Conservation (phyloP, 1,140 invertebrate species). For the Drosophila oshimai region DNA sequence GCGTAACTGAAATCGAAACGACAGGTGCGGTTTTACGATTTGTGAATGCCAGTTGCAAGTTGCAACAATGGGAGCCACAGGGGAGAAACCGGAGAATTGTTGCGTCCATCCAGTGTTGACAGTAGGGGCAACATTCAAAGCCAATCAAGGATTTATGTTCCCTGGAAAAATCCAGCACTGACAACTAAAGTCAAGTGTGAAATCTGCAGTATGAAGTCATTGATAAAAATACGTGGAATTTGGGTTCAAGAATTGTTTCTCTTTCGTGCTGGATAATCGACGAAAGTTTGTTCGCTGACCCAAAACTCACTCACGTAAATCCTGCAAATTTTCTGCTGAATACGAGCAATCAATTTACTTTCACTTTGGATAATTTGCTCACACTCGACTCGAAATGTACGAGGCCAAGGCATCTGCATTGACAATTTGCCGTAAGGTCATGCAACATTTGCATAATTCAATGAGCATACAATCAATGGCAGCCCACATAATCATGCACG, state of each 20-base stretch:
- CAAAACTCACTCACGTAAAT: constrained; percentile 14
- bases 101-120: not conserved
- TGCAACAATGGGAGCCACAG: constrained; percentile 20
- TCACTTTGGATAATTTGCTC: constrained; percentile 61
- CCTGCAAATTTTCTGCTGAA: constrained; percentile 45
- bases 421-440: constrained; percentile 53
- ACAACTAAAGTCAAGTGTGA: constrained; percentile 15
- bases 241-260: too few species aligned
- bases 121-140: not conserved
- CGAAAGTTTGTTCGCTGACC: constrained; percentile 14
- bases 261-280: constrained; percentile 47
- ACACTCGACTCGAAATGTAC: constrained; percentile 2
- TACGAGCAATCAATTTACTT: constrained; percentile 64
- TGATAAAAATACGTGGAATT: too few species aligned
- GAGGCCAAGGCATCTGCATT: constrained; percentile 47
- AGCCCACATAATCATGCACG: constrained; percentile 58
- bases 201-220: too few species aligned
- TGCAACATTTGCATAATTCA: constrained; percentile 73
- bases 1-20: constrained; percentile 45
- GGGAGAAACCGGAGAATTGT: not conserved
- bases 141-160: constrained; percentile 46
- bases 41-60: constrained; percentile 19
- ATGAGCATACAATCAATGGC: constrained; percentile 72
- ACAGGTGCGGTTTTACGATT: constrained; percentile 16
- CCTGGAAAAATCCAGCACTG: constrained; percentile 28